phyloP scores from a whole-genome alignment of 2,113 vertebrate genomes.

The Bucco capensis region DNA sequence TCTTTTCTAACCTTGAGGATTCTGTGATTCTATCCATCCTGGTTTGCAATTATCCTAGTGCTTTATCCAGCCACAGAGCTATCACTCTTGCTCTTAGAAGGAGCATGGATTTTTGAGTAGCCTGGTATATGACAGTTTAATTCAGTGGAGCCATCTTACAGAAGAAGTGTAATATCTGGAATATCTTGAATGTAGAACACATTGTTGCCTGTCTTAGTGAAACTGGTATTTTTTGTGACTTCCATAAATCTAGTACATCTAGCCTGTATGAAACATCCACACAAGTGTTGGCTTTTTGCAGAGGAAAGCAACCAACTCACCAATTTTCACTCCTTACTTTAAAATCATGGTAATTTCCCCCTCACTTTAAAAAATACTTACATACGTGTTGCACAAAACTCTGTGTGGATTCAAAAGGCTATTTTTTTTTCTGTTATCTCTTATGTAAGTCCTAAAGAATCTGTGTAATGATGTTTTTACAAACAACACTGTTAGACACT shows the following conservation, averaged over 20 bases:
- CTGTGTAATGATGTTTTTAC: neutral
- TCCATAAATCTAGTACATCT: accelerated
- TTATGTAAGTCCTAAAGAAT: neutral
- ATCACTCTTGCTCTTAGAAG: no score
- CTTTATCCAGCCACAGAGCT: accelerated
- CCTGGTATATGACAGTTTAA: neutral
- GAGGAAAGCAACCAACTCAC: neutral
- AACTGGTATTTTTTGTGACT: neutral
- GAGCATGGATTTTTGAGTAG: accelerated
- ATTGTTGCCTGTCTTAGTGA: accelerated
- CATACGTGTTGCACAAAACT: neutral
- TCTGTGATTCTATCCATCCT: no score
- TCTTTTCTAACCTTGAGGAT: no score
- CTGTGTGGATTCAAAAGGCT: neutral
- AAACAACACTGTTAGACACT: neutral
- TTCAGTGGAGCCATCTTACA: neutral
- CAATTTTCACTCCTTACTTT: neutral
- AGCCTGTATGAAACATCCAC: neutral
- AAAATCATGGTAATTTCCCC: accelerated
- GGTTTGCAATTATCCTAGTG: accelerated
- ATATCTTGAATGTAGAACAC: neutral
- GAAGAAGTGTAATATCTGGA: neutral
- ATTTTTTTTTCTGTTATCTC: neutral
- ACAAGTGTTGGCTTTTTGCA: neutral
- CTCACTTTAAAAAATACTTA: neutral